Base-by-base conservation (phyloP, 1,140 invertebrate genomes). In the Cyrtorhinus lividipennis region DNA sequence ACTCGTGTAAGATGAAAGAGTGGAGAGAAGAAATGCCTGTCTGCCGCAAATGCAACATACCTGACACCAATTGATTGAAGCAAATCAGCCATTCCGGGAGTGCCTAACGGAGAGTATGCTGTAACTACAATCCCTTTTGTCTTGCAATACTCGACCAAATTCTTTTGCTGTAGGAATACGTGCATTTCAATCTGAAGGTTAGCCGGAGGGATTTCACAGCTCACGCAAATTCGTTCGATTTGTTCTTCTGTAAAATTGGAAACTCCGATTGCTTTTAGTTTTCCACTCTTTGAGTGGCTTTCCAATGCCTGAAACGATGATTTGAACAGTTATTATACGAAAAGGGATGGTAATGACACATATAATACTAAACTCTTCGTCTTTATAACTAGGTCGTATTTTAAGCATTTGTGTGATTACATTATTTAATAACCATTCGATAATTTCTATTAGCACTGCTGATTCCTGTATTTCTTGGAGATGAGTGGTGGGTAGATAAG, bases 91-190 rank as follows among this genome's bases (percentile, higher is more conserved):
- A 15, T 20, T 8, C 83, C 86, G 62, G 80, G 64, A 23, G 69
- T 70, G 1, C 78, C 79, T 13, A 82, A 67, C 1, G 80, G 77
- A 18, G 73, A 72, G 66, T 80, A 82, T 1, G 79, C 79, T 26
- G 72, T 75, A 2, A 81, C 64, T 22, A 69, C 65, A 26, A 81
- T 78, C 5, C 70, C 67, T 27, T 73, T 67, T 27, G 69, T 44
- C 46, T 70, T 63, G 68, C 79, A 81, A 64, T 74, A 76, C 15
- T 73, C 70, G 30, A 70, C 64, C 22, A 82, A 67, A 23, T 71
- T 66, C 1, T 69, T 70, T 67, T 82, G 80, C 62, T 78, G 77
- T 45, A 76, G 72, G 66, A 77, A 79, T 0, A 72, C 69, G 69
- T 82, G 78, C 46, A 75, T 68, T 69, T 85, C 68, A 30, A 83